Evolutionary conservation across 1,140 invertebrate genomes (phyloP), one percentile per base, ranked within the genome.

Genomic region (Octopus sinensis): DNA sequence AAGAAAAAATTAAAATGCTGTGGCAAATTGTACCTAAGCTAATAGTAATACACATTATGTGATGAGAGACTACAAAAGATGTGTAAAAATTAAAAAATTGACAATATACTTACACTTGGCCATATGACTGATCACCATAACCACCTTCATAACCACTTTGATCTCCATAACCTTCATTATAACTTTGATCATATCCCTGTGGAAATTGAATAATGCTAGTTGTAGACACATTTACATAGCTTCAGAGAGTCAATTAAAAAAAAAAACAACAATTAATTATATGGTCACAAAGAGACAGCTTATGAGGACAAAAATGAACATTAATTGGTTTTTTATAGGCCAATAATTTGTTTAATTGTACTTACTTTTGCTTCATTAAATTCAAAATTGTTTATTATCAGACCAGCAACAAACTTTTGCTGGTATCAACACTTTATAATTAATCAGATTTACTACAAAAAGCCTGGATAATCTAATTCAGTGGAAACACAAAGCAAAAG

Each of bases 151-250:
- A 79, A 17, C 54, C 52, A 43, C 30, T 13, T 56, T 80, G 62
- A 71, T 75, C 56, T 53, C 73, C 81, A 79, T 84, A 84, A 30
- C 81, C 81, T 76, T 84, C 81, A 81, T 82, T 81, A 79, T 84
- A 84, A 30, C 73, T 68, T 23, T 78, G 71, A 80, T 75, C 53
- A 73, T 78, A 75, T 43, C 53, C 17, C 76, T 77, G 76, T 52
- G 17, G 9, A 53, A 77, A 10, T 43, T 43, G 30, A 43, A 43
- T 43, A 43, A 43, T 43, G 30, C 30, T 43, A 43, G 30, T 2
- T 43, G 30, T 43, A 43, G 30, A 43, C 30, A 43, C 30, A 43
- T 43, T 43, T 43, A 43, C 30, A 43, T 43, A 43, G 30, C 30
- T 43, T 43, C 30, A 43, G 30, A 43, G 30, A 43, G 30, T 43